phyloP scores from a whole-genome alignment of 2,888 invertebrate species.

The Crematogaster levior region DNA sequence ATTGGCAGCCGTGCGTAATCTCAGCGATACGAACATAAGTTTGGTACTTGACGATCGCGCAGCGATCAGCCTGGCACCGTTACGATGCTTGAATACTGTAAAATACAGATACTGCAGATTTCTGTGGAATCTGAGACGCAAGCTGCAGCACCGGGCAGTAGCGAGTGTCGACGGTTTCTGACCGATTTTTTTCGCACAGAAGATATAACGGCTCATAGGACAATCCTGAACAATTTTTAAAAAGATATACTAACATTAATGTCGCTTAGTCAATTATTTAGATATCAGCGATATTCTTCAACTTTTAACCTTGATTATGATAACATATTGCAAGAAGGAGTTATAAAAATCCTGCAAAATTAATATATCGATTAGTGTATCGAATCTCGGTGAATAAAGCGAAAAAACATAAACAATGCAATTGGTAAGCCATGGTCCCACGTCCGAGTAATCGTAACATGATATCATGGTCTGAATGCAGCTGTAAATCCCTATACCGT shows the following conservation, averaged over 20 bases:
- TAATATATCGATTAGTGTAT: no score
- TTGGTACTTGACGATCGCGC: slow-evolving; percentile 15
- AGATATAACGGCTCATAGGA: not conserved
- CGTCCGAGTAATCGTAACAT: no score
- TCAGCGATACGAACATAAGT: not conserved
- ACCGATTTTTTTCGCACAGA: not conserved
- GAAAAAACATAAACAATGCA: not conserved
- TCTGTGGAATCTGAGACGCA: not conserved
- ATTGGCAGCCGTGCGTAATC: slow-evolving; percentile 52
- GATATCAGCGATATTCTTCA: not conserved
- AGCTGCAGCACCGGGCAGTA: not conserved
- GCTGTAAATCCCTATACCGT: slow-evolving; percentile 14
- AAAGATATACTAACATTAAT: no score
- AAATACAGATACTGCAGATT: slow-evolving; percentile 44
- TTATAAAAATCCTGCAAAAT: no score
- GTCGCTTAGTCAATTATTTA: no score
- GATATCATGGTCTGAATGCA: not conserved
- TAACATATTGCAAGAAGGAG: no score
- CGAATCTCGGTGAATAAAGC: no score
- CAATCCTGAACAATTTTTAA: no score
- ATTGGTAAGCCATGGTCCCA: not conserved
- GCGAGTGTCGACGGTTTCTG: not conserved
- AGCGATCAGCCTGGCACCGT: slow-evolving; percentile 31
- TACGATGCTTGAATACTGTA: slow-evolving; percentile 58
- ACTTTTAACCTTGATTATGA: no score